A percentile compares a stretch with the other conserved stretches of the same genome.
phyloP scores from a whole-genome alignment of 2,797 vertebrate genomes.

The Melanotaenia boesemani region DNA sequence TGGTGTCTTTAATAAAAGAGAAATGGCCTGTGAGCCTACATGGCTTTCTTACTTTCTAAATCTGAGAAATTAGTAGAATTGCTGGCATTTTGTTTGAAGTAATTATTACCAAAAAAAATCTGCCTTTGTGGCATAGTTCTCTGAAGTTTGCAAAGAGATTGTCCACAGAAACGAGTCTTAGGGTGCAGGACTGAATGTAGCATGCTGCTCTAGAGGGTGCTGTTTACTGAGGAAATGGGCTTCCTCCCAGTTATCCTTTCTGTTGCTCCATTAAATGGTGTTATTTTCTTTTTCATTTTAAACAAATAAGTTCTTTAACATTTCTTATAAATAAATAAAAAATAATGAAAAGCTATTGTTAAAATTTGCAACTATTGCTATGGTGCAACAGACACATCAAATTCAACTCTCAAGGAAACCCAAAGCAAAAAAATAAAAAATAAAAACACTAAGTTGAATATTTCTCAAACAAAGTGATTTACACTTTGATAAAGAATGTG shows the following conservation, averaged over 20 bases:
- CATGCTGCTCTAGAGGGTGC: conserved; percentile 80
- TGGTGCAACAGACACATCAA: background rate
- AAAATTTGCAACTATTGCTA: background rate
- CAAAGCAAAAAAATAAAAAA: background rate
- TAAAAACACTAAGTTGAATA: background rate
- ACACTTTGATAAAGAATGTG: conserved; percentile 25
- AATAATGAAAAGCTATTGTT: background rate
- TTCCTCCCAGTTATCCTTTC: conserved; percentile 1
- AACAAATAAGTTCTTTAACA: conserved; percentile 8
- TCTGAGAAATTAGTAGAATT: background rate
- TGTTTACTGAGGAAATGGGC: conserved; percentile 73
- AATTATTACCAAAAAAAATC: conserved; percentile 3
- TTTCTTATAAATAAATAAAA: background rate
- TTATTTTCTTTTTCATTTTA: background rate
- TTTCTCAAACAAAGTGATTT: background rate
- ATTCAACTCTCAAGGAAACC: background rate
- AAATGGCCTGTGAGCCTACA: background rate
- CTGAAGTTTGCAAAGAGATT: conserved; percentile 3
- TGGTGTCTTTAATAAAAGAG: background rate
- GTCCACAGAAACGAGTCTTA: background rate
- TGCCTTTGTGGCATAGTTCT: background rate
- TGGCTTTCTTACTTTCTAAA: background rate
- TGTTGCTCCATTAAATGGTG: conserved; percentile 14
- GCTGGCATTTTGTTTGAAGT: conserved; percentile 1
- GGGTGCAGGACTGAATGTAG: conserved; percentile 17